phyloP scores from a whole-genome alignment of 92 coral and sea anemone genomes.

The Pocillopora meandrina region DNA sequence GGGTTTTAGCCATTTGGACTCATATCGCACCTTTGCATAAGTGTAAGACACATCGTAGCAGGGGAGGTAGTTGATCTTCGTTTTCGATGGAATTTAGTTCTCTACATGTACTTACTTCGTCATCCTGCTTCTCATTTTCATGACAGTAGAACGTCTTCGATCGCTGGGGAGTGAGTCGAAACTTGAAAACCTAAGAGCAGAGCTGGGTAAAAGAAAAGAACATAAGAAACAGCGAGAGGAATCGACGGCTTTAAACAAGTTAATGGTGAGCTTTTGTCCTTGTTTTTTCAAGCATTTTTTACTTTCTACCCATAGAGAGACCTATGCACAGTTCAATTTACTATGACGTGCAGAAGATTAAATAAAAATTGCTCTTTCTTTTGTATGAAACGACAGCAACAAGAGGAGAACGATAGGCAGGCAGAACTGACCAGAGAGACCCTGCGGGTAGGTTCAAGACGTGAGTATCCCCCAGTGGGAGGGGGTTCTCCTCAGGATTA shows the following conservation, averaged over 20 bases:
- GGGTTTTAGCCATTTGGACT: no score
- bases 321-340: no score
- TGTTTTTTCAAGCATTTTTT: not conserved
- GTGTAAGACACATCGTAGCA: no score
- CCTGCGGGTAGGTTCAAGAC: slow-evolving; percentile 63
- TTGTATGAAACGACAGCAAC: slow-evolving; percentile 36
- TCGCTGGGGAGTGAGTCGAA: slow-evolving; percentile 3
- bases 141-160: slow-evolving; percentile 13
- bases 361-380: not conserved
- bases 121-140: not conserved
- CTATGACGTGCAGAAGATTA: no score
- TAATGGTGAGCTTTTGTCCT: slow-evolving; percentile 13
- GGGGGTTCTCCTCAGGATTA: no score
- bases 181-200: slow-evolving; percentile 16
- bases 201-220: not conserved
- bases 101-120: not conserved
- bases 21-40: no score
- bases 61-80: no score
- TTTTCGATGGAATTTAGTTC: not conserved
- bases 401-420: slow-evolving; percentile 71
- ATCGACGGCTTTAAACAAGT: not conserved
- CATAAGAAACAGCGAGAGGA: slow-evolving; percentile 14
- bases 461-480: not conserved
- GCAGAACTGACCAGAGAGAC: slow-evolving; percentile 82
- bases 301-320: no score